These are phyloP conservation scores for Amiota minor DNA, from an alignment of 2,888 invertebrate species.

Conservation along the genomic window DNA sequence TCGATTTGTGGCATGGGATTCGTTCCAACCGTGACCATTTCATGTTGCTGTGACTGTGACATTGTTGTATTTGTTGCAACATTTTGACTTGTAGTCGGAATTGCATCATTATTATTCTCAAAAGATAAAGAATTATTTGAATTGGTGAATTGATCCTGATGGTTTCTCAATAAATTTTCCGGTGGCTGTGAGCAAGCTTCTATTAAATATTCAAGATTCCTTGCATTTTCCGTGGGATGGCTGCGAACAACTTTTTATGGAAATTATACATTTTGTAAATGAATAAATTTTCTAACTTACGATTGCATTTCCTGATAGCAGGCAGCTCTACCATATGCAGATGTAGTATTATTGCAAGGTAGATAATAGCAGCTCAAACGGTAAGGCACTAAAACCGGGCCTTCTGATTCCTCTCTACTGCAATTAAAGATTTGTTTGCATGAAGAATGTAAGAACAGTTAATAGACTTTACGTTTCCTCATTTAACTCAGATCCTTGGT, in stretches of 20 bases:
- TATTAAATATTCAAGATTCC: background rate
- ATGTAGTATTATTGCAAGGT: too few relatives aligned
- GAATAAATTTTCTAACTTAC: slow-evolving; percentile 31
- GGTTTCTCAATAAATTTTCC: background rate
- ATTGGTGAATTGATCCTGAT: too few relatives aligned
- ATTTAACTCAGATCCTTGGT: too few relatives aligned
- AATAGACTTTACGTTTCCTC: too few relatives aligned
- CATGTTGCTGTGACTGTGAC: background rate
- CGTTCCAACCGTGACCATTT: background rate
- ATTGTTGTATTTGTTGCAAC: too few relatives aligned
- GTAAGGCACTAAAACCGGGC: background rate
- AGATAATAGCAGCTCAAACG: background rate
- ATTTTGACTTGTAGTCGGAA: too few relatives aligned
- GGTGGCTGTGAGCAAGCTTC: slow-evolving; percentile 23
- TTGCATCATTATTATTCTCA: too few relatives aligned
- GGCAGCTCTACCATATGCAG: too few relatives aligned
- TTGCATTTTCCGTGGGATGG: background rate
- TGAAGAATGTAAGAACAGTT: too few relatives aligned
- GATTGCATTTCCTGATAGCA: background rate
- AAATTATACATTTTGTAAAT: slow-evolving; percentile 46
- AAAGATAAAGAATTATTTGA: too few relatives aligned
- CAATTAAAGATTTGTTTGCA: too few relatives aligned
- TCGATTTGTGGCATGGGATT: background rate
- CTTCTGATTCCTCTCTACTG: too few relatives aligned
- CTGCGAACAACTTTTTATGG: background rate